A percentile compares a stretch with the other conserved stretches of the same genome.
Conservation (phyloP, 2,888 invertebrate genomes). For the Piscicola geometra region DNA sequence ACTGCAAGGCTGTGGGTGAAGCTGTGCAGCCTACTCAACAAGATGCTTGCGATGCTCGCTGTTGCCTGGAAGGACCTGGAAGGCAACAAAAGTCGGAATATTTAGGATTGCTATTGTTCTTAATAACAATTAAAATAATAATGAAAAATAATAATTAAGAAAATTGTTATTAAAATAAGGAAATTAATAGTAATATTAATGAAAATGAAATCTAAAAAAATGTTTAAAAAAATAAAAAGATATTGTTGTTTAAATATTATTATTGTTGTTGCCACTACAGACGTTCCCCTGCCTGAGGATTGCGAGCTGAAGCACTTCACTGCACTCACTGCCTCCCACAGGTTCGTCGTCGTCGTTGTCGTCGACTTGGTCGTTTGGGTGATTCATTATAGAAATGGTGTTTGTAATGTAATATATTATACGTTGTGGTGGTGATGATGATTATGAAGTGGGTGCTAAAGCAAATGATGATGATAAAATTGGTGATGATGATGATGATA, state of each 20-base stretch:
- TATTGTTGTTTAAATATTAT: too few relatives aligned
- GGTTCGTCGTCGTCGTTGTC: background rate
- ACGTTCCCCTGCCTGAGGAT: background rate
- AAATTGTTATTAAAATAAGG: too few relatives aligned
- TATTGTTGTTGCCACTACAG: background rate
- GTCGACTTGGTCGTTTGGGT: background rate
- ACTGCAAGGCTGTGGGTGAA: background rate
- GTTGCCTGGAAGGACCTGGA: background rate
- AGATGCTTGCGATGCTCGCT: background rate
- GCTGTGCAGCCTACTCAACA: constrained; percentile 8
- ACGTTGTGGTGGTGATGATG: too few relatives aligned
- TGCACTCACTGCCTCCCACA: background rate
- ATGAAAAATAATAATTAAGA: too few relatives aligned
- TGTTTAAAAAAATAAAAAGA: too few relatives aligned
- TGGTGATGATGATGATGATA: too few relatives aligned
- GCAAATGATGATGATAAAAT: too few relatives aligned
- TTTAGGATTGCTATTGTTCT: too few relatives aligned
- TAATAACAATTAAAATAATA: too few relatives aligned
- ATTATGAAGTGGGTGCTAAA: too few relatives aligned
- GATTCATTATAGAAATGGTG: background rate
- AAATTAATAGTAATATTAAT: too few relatives aligned
- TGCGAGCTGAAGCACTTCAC: background rate
- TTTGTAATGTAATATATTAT: background rate
- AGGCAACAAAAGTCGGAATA: background rate
- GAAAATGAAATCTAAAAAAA: too few relatives aligned